Evolutionary conservation across 2,113 vertebrate species (phyloP), one percentile per base, ranked within the genome.

Genomic region (Limanda limanda): DNA sequence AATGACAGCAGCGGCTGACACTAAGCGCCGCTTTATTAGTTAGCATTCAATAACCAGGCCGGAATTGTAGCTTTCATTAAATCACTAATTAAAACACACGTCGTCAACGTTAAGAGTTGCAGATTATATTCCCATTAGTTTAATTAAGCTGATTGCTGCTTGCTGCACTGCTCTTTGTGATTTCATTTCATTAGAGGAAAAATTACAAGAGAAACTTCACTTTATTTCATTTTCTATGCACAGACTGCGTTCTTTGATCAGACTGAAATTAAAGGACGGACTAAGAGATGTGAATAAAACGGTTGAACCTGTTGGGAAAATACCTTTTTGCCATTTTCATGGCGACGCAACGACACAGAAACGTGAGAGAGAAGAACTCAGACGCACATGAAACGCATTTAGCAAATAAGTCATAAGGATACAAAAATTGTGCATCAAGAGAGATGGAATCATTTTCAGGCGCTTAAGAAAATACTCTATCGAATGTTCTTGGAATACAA

Each of bases 61-160:
- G 35, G 35, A 57, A 42, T 25, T 47, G 70, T 61, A 37, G 45
- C 57, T 11, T 65, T 77, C 71, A 81, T 88, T 87, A 84, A 84
- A 76, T 54, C 27, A 57, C 84, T 78, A 79, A 90, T 92, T 87
- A 83, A 88, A 82, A 64, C 56, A 31, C n/a, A 74, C 72, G 42
- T 40, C 68, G 57, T 81, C 79, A 64, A 35, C 64, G 84, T 69
- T 75, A 48, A 71, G 66, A 52, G 78, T 71, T 68, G 51, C 68
- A 71, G 67, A 83, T 82, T 77, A 71, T 81, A 60, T 79, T 60
- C 79, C 70, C 40, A 80, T 80, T 62, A 31, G 14, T 74, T 88
- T 83, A 84, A 88, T 89, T 77, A 61, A 24, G 69, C 62, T 77
- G 71, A 85, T 68, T 86, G 74, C 47, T 69, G 59, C 78, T 86